phyloP scores from a whole-genome alignment of 2,113 vertebrate species.

The Carlito syrichta region DNA sequence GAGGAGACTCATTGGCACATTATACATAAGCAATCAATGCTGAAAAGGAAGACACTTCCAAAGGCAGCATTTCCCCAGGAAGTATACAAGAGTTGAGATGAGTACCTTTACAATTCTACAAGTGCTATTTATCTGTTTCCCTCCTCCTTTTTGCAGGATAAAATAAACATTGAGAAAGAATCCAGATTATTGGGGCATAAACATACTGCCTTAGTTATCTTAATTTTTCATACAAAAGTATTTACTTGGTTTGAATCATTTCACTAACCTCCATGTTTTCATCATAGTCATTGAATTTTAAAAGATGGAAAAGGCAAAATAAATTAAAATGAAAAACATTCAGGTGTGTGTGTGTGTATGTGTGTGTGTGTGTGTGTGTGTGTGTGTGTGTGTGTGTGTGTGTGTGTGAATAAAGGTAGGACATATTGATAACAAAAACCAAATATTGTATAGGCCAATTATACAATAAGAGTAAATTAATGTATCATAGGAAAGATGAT shows the following conservation, averaged over 20 bases:
- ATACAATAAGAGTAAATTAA: neutral
- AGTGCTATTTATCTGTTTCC: neutral
- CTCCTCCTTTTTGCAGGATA: neutral
- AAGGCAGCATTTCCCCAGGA: slow-evolving; percentile 5
- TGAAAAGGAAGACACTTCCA: neutral
- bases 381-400: neutral
- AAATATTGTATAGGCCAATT: neutral
- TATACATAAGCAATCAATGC: neutral
- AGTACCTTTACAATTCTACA: neutral
- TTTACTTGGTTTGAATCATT: neutral
- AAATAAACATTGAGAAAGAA: neutral
- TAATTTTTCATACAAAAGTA: neutral
- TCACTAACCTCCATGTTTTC: neutral
- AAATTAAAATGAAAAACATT: neutral
- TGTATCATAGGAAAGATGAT: neutral
- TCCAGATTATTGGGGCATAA: neutral
- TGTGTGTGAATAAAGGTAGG: neutral
- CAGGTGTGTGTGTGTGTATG: no score
- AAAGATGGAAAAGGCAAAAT: neutral
- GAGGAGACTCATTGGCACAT: neutral
- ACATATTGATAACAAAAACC: neutral
- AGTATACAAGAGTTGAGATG: slow-evolving; percentile 18
- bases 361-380: neutral
- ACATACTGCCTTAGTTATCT: neutral
- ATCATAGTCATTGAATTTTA: neutral